These are phyloP conservation scores for Norana najaformis DNA, from an alignment of 2,888 invertebrate species.

Conservation along the genomic window DNA sequence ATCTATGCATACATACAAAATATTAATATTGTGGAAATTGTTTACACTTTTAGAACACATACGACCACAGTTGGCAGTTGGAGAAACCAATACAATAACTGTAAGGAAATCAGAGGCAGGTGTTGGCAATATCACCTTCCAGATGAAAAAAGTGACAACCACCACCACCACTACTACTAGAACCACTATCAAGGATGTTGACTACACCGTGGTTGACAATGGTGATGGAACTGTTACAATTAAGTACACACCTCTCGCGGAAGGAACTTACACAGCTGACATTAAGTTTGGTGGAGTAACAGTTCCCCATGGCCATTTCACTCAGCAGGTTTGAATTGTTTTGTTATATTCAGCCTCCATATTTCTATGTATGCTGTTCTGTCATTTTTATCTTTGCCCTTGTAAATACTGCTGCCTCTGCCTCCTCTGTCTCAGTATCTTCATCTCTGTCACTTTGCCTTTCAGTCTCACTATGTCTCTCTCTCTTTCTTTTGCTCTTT, in stretches of 20 bases:
- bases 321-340: background rate
- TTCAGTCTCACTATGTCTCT: background rate
- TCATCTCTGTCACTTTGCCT: too few relatives aligned
- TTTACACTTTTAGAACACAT: constrained; percentile 18
- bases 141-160: constrained; percentile 10
- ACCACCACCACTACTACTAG: constrained; percentile 23
- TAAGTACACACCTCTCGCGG: constrained; percentile 30
- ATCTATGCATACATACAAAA: too few relatives aligned
- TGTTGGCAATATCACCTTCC: constrained; percentile 24
- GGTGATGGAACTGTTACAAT: constrained; percentile 38
- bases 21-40: background rate
- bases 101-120: constrained; percentile 29
- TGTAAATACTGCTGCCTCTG: too few relatives aligned
- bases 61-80: constrained; percentile 21
- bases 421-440: too few relatives aligned
- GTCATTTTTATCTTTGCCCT: background rate
- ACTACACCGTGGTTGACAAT: constrained; percentile 34
- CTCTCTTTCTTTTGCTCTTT: background rate
- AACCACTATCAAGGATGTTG: background rate
- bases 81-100: background rate
- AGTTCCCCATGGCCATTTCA: constrained; percentile 36
- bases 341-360: background rate
- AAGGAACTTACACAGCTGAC: constrained; percentile 32
- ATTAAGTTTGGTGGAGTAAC: constrained; percentile 38
- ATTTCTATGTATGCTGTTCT: background rate